These are phyloP conservation scores for Lepidurus apus DNA, from an alignment of 1,140 invertebrate genomes.

Conservation along the genomic window DNA sequence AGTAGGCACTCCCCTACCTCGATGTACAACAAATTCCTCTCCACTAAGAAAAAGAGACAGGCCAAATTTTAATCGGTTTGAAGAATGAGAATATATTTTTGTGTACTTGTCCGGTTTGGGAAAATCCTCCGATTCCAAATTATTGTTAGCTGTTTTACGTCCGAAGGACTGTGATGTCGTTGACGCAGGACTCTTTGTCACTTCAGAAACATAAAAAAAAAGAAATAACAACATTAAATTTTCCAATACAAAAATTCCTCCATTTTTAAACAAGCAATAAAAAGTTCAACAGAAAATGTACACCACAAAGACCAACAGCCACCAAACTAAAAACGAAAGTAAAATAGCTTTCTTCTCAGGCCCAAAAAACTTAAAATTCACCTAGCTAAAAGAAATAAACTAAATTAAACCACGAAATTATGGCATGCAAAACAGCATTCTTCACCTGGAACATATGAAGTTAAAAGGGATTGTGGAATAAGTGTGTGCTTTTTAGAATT, in stretches of 20 bases:
- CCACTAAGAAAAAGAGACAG: not conserved
- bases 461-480: not conserved
- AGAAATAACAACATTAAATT: not conserved
- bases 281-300: not conserved
- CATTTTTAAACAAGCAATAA: not conserved
- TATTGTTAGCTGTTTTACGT: slow-evolving; percentile 1
- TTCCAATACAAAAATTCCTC: not conserved
- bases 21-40: slow-evolving; percentile 73
- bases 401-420: not conserved
- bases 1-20: slow-evolving; percentile 68
- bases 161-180: not conserved
- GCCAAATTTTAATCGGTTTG: no score
- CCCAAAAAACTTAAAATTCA: not conserved
- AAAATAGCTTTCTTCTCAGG: slow-evolving; percentile 18
- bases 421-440: slow-evolving; percentile 1
- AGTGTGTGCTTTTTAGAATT: not conserved
- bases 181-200: not conserved
- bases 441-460: not conserved
- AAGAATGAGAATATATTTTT: no score
- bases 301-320: not conserved
- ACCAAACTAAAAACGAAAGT: slow-evolving; percentile 10
- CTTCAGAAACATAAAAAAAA: not conserved
- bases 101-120: not conserved
- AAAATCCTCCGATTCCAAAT: not conserved
- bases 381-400: not conserved